phyloP scores from a whole-genome alignment of 1,140 invertebrate genomes.

The Calliphora vicina region DNA sequence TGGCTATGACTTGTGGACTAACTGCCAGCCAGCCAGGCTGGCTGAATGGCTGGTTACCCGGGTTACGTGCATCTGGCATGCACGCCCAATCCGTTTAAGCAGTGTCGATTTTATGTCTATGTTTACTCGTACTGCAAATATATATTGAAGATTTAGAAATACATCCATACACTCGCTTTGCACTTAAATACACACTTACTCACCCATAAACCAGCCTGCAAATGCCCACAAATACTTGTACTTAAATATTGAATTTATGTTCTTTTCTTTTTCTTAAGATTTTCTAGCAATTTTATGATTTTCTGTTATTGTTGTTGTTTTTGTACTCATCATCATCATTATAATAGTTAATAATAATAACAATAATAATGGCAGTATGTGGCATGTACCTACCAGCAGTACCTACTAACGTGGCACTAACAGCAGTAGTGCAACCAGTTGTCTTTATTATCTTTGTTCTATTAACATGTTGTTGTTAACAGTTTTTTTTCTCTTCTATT shows the following conservation, averaged over 20 bases:
- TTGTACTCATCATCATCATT: background rate
- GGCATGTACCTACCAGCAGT: too few species aligned
- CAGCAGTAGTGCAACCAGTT: background rate
- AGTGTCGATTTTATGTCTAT: constrained; percentile 33
- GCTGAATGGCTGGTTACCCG: background rate
- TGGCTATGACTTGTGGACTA: background rate
- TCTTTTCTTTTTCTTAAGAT: background rate
- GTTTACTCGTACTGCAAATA: constrained; percentile 12
- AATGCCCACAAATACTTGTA: background rate
- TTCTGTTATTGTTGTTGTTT: background rate
- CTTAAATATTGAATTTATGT: background rate
- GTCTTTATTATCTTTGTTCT: background rate
- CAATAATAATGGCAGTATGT: background rate
- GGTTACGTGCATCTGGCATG: constrained; percentile 11
- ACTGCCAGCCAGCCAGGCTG: background rate
- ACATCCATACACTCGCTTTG: too few species aligned
- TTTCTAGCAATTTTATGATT: background rate
- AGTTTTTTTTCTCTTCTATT: background rate
- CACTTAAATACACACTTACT: too few species aligned
- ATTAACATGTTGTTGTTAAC: background rate
- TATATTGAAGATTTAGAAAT: background rate
- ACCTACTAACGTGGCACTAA: too few species aligned
- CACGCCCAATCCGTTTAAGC: constrained; percentile 18
- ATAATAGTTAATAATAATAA: background rate
- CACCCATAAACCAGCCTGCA: too few species aligned